Evolutionary conservation across 1,140 invertebrate genomes (phyloP).

Genomic region (Hylaeus volcanicus): DNA sequence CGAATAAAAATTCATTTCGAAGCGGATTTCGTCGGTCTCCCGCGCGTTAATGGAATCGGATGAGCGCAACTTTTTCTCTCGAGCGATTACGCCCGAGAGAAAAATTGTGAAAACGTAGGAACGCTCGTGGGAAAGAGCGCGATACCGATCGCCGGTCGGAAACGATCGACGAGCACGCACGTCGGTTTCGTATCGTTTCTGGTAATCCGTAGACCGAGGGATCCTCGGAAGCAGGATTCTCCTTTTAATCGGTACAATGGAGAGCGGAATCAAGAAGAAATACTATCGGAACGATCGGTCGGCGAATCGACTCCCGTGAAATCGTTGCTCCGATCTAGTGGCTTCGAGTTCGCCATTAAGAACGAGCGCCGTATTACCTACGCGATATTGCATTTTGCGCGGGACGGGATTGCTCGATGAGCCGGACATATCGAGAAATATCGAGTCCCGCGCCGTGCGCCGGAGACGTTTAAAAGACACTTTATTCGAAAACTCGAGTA

Average conservation of each 20-base stretch:
- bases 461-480: constrained; percentile 37
- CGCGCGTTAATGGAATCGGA: constrained; percentile 22
- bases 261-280: neutral
- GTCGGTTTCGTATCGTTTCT: too few relatives aligned
- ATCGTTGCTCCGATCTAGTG: constrained; percentile 17
- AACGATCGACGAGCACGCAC: too few relatives aligned
- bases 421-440: constrained; percentile 44
- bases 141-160: neutral
- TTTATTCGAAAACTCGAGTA: constrained; percentile 16
- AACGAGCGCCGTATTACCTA: constrained; percentile 25
- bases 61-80: neutral
- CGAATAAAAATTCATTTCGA: constrained; percentile 1
- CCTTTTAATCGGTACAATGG: constrained; percentile 3
- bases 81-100: neutral
- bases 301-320: constrained; percentile 39
- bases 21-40: constrained; percentile 3
- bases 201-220: too few relatives aligned
- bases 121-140: neutral
- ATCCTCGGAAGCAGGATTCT: neutral
- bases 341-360: constrained; percentile 22
- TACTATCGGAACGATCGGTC: constrained; percentile 8
- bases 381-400: constrained; percentile 36
- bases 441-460: neutral
- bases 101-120: neutral
- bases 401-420: constrained; percentile 42